Evolutionary conservation across 2,113 vertebrate species (phyloP).

Genomic region (Orthonyx spaldingii): DNA sequence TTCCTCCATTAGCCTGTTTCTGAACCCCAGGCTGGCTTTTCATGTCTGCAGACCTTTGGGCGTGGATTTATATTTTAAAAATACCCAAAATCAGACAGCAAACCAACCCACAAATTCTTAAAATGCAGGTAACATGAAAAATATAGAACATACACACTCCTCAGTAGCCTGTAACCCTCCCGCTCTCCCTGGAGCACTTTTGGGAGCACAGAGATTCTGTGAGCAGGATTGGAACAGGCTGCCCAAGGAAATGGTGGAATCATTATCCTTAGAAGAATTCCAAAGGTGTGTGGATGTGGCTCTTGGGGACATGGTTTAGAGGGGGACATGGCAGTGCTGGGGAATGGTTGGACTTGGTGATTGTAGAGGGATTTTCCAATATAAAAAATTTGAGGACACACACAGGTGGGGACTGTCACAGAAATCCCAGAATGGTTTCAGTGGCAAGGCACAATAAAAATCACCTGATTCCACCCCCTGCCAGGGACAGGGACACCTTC

Average conservation of each 20-base stretch:
- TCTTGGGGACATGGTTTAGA: neutral
- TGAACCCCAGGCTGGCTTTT: neutral
- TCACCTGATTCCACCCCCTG: neutral
- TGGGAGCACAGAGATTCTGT: neutral
- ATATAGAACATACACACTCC: neutral
- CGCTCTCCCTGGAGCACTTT: neutral
- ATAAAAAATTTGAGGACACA: neutral
- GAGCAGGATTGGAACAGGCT: neutral
- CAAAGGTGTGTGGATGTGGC: neutral
- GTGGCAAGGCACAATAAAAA: neutral
- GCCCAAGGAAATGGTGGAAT: neutral
- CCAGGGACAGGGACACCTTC: neutral
- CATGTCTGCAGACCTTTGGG: neutral
- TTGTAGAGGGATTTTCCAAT: neutral
- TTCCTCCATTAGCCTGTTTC: neutral
- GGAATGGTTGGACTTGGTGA: neutral
- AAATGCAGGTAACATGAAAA: neutral
- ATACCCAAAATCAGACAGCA: neutral
- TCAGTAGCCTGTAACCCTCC: neutral
- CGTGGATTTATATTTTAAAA: neutral
- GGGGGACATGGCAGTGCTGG: neutral
- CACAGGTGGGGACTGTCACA: neutral
- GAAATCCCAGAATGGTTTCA: neutral
- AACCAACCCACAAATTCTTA: neutral
- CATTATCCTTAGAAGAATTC: neutral